Conservation (phyloP, 2,797 vertebrate genomes). For the Thunnus albacares region DNA sequence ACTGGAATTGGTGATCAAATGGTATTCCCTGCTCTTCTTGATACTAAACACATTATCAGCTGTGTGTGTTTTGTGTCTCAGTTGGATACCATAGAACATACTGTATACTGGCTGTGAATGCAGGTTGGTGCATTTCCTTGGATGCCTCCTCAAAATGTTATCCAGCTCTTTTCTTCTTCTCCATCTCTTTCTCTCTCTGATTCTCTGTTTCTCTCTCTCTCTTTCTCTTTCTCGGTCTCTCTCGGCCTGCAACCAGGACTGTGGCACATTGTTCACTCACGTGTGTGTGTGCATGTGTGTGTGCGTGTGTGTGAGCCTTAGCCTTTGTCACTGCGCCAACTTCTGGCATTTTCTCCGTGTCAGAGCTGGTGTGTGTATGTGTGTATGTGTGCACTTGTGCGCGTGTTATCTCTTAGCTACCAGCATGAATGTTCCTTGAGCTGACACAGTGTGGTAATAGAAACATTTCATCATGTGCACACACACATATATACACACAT, state of each 20-base stretch:
- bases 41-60: background rate
- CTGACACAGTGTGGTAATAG: constrained; percentile 36
- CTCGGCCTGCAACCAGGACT: constrained; percentile 10
- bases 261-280: background rate
- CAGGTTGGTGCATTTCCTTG: background rate
- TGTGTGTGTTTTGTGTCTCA: constrained; percentile 7
- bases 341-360: constrained; percentile 12
- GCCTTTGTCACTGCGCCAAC: constrained; percentile 1
- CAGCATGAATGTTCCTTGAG: constrained; percentile 40
- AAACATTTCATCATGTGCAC: constrained; percentile 39
- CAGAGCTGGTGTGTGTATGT: constrained; percentile 3
- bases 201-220: background rate
- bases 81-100: background rate
- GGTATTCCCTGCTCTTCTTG: background rate
- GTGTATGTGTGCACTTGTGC: background rate
- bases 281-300: background rate
- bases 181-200: background rate
- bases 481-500: background rate
- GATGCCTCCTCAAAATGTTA: constrained; percentile 13
- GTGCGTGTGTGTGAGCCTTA: background rate
- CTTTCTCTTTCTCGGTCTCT: background rate
- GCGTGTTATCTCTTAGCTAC: constrained; percentile 36
- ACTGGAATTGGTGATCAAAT: background rate
- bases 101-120: background rate
- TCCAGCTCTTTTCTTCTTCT: background rate